Base-by-base conservation (phyloP, 2,888 invertebrate genomes). In the Drosophila gaucha region DNA sequence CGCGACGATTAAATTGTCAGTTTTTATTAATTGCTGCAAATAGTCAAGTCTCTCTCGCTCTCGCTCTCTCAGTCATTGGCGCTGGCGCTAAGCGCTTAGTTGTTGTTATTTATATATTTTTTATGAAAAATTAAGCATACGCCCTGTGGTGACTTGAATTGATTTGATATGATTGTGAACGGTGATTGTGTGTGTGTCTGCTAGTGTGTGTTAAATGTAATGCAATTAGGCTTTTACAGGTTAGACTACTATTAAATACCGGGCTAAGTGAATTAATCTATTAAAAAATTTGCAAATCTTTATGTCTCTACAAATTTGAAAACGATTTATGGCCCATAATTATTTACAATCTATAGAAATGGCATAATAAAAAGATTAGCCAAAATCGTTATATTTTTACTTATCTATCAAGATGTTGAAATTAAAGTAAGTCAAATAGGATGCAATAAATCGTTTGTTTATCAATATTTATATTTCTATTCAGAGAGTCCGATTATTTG, bases 1-100 rank as follows among this genome's bases (percentile, higher is more conserved):
- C 87, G 78, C 79, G 80, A 77, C 84, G 89, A 89, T 89, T 89
- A 90, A 82, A 90, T 90, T 89, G 89, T 89, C 89, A 90, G 89
- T 80, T 85, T 86, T 89, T 90, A 89, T 90, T 90, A 90, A 89
- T 90, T 89, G 88, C 89, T 84, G 84, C 84, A 80, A 85, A 85
- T 88, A 85, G 74, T 67, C 69, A 68, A 71, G 73, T 73, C 64
- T 43, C 74, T 69, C 62, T 62, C 73, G 8, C 55, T n/a, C 39
- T 44, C 52, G 0, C 49, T 33, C 38, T 59, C 64, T 44, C 55
- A 26, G 36, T 16, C 43, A 14, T 16, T 33, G 26, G 18, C 51
- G 68, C 46, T 88, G 89, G 87, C 88, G 86, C 88, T 86, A 67
- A 75, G 73, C 68, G 67, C 33, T 41, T 41, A 31, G 36, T 58